These are phyloP conservation scores for Enteromius paludinosus DNA, from an alignment of 2,797 vertebrate genomes.

Conservation along the genomic window DNA sequence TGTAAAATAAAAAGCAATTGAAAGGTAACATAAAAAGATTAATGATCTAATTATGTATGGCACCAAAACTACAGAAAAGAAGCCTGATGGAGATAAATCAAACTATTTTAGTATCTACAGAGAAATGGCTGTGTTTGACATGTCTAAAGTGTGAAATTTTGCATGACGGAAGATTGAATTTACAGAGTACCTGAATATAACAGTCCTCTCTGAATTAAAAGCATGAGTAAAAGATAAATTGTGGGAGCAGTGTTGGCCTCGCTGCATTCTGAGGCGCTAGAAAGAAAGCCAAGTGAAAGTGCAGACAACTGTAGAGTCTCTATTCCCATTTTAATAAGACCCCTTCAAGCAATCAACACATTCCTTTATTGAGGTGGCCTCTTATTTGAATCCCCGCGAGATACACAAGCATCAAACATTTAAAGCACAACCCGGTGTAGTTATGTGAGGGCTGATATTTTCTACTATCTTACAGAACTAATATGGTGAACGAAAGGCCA, in stretches of 20 bases:
- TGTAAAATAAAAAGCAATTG: neutral
- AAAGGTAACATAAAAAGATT: neutral
- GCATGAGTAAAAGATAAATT: neutral
- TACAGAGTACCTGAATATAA: neutral
- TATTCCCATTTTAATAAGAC: neutral
- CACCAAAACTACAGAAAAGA: neutral
- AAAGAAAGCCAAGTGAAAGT: slow-evolving; percentile 15
- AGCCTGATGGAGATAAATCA: neutral
- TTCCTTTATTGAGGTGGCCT: neutral
- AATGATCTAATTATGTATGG: no score
- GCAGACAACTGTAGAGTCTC: neutral
- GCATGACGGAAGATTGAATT: neutral
- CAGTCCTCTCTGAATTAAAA: slow-evolving; percentile 5
- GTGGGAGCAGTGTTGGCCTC: neutral
- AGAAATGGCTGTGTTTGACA: neutral
- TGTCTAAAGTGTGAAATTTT: neutral
- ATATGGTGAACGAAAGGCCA: neutral
- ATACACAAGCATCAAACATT: neutral
- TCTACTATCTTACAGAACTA: neutral
- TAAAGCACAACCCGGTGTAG: slow-evolving; percentile 23
- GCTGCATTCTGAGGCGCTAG: neutral
- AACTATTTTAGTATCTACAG: slow-evolving; percentile 4
- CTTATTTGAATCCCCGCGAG: neutral
- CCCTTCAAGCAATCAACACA: neutral
- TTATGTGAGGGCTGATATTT: neutral